Base-by-base conservation (phyloP, 2,888 invertebrate genomes). In the Cephus spinipes region DNA sequence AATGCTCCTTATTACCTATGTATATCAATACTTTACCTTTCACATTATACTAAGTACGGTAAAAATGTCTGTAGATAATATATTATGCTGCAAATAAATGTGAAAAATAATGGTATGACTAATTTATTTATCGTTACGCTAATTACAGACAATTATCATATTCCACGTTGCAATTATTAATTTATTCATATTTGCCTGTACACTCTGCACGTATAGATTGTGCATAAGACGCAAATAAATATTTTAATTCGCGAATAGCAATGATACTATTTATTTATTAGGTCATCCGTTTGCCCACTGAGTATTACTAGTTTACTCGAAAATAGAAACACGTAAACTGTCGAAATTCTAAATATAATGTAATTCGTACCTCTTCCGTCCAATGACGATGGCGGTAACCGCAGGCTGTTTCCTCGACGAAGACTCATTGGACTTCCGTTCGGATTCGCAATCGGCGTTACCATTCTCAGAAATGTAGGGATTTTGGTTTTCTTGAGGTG, bases 401-500 rank as follows among this genome's bases (percentile, higher is more conserved):
- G 81, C 76, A 84, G 76, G n/a, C 83, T 84, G 36, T 77, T 79
- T 30, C 82, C 83, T 12, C 85, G 81, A 31, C 81, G 82, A 23
- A 85, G 79, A 79, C 77, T 76, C 11, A 71, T 69, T 12, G 77
- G 77, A 40, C 75, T 75, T 40, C 69, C 74, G 69, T 77, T 75
- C 23, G 71, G 23, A 34, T 69, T 40, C n/a, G 68, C 71, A n/a
- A 36, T 36, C 33, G 69, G 74, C 33, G 75, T 33, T 4, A 75
- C 33, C 77, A 75, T 75, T 71, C 23, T 71, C 23, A 1, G 55
- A 23, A 23, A 23, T 2, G 6, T 9, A 23, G 55, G 23, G 55
- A 23, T 9, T 55, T 55, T 40, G 0, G 1, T 55, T 40, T 40
- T 15, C 23, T 55, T 23, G 9, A 15, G 2, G 23, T 9, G 23